Evolutionary conservation across 2,888 invertebrate species (phyloP), one percentile per base, ranked within the genome.

Genomic region (Amitus sp.): DNA sequence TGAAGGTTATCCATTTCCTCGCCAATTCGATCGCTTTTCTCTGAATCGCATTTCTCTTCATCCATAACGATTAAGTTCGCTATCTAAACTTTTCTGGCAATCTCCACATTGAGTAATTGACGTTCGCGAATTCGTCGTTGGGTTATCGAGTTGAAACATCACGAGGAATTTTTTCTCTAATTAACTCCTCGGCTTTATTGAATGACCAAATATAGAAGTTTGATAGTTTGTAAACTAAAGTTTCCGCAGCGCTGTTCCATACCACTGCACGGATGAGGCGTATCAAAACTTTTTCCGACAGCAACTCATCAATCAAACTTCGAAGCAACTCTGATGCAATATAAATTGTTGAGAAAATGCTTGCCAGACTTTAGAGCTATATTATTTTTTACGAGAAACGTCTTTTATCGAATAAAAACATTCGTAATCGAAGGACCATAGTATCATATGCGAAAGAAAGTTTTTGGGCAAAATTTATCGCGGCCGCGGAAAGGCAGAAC

Each of bases 251-350:
- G 60, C 52, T 54, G 61, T 56, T 61, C 56, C 42, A 55, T 55
- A 19, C 48, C 13, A 40, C 45, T 40, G 57, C 54, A 47, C 46
- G 45, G 40, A 42, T 33, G 47, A 47, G 47, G 15, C 39, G 56
- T 47, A 58, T 62, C 52, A 62, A 62, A 62, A 62, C 61, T 62
- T 62, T 52, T 37, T 12, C 55, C 47, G 48, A 52, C 61, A 51
- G 40, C 52, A 55, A 43, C 52, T 49, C 56, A 56, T 56, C 56
- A 62, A 62, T 62, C 56, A 62, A 62, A 62, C 56, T 62, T 43
- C 43, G 47, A 39, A 48, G 54, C 52, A 62, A 62, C 54, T 62
- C 58, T 58, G 54, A 62, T 62, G 57, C 62, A 19, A 57, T 49
- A 47, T 57, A 50, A 53, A 62, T 62, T 62, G 56, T 56, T 57